Conservation (phyloP, 1,140 invertebrate genomes). For the Zaprionus davidi region DNA sequence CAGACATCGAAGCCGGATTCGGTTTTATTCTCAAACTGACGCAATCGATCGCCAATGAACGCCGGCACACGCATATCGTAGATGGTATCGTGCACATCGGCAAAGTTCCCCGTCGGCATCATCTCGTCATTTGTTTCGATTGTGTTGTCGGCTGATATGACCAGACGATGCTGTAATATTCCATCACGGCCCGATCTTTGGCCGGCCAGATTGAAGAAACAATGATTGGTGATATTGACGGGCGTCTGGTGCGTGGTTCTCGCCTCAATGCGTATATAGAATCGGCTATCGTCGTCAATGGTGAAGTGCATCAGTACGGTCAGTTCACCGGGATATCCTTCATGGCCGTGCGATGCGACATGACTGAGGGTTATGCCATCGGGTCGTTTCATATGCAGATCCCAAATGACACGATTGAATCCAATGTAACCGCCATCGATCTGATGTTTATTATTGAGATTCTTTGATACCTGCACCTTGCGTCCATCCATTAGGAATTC, state of each 20-base stretch:
- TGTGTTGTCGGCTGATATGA: conserved; percentile 90
- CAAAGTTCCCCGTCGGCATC: conserved; percentile 91
- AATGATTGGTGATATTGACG: conserved; percentile 95
- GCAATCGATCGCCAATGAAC: conserved; percentile 85
- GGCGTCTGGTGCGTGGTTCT: conserved; percentile 91
- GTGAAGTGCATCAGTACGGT: conserved; percentile 88
- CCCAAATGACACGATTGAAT: conserved; percentile 92
- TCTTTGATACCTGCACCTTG: conserved; percentile 89
- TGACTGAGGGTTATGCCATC: conserved; percentile 87
- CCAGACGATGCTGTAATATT: conserved; percentile 90
- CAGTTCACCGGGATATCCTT: conserved; percentile 93
- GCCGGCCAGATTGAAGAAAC: conserved; percentile 96
- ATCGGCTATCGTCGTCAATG: conserved; percentile 89
- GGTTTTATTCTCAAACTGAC: conserved; percentile 73
- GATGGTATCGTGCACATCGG: conserved; percentile 86
- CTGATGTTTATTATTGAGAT: conserved; percentile 88
- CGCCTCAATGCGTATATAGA: conserved; percentile 90
- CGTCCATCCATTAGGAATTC: conserved; percentile 89
- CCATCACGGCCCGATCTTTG: conserved; percentile 86
- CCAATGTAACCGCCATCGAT: conserved; percentile 94
- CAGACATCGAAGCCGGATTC: conserved; percentile 90
- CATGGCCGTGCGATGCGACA: conserved; percentile 91
- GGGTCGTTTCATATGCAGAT: conserved; percentile 57
- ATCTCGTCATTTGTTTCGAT: conserved; percentile 88
- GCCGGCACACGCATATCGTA: conserved; percentile 89